phyloP scores from a whole-genome alignment of 2,888 invertebrate species.

The Drosophila buzzatii region DNA sequence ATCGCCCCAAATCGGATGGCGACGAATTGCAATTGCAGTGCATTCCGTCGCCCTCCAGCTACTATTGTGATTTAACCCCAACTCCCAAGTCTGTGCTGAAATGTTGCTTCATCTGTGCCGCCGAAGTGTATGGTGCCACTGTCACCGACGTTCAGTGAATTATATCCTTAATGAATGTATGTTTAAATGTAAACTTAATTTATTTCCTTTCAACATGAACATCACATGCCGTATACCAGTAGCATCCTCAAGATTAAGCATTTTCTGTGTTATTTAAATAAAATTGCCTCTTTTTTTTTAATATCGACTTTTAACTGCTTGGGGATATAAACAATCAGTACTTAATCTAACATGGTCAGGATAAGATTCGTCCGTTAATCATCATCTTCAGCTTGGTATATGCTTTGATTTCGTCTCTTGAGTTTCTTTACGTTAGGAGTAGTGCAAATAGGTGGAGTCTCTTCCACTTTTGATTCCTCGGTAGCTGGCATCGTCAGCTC shows the following conservation, averaged over 20 bases:
- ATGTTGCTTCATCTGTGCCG: slow-evolving; percentile 69
- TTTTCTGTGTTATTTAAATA: slow-evolving; percentile 77
- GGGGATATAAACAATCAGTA: neutral
- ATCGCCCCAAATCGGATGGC: slow-evolving; percentile 55
- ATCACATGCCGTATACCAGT: slow-evolving; percentile 25
- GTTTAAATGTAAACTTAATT: slow-evolving; percentile 33
- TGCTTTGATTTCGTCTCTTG: slow-evolving; percentile 83
- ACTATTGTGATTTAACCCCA: slow-evolving; percentile 83
- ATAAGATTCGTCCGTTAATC: slow-evolving; percentile 9
- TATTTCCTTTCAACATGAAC: slow-evolving; percentile 36
- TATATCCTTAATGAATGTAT: neutral
- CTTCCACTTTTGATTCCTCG: neutral
- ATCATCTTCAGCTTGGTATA: slow-evolving; percentile 75
- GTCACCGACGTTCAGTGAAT: slow-evolving; percentile 45
- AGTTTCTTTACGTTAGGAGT: slow-evolving; percentile 77
- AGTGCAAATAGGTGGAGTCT: neutral
- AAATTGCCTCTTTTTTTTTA: slow-evolving; percentile 60
- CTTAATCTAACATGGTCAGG: slow-evolving; percentile 1
- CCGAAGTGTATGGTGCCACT: slow-evolving; percentile 65
- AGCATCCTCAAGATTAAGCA: slow-evolving; percentile 35
- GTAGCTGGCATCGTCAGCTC: neutral
- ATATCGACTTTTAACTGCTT: slow-evolving; percentile 8
- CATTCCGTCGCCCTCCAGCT: slow-evolving; percentile 81
- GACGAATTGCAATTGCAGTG: slow-evolving; percentile 68
- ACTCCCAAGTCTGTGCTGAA: slow-evolving; percentile 75